These are phyloP conservation scores for Menura novaehollandiae DNA, from an alignment of 2,113 vertebrate species.

Conservation along the genomic window DNA sequence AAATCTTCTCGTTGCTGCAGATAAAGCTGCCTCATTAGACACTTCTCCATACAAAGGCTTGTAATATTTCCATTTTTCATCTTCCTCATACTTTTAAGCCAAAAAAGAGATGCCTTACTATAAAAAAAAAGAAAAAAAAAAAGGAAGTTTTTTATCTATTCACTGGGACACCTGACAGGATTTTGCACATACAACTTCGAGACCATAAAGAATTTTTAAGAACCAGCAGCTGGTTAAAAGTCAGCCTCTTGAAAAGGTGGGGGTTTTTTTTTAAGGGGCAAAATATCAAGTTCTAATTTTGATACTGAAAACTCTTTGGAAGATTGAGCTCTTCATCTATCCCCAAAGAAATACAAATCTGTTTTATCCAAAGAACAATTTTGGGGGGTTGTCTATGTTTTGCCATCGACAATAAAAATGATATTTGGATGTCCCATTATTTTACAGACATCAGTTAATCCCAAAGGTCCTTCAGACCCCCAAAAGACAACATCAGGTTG, in stretches of 20 bases:
- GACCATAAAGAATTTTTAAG: neutral
- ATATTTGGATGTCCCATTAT: neutral
- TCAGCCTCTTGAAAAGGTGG: neutral
- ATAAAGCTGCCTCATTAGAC: slow-evolving; percentile 59
- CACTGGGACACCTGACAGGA: neutral
- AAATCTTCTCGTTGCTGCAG: slow-evolving; percentile 14
- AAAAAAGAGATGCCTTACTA: neutral
- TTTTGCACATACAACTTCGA: neutral
- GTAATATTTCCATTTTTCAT: neutral
- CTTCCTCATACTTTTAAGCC: neutral
- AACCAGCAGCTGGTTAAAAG: neutral
- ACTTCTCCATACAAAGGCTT: slow-evolving; percentile 23
- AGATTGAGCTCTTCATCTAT: too few relatives aligned
- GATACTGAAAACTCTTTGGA: neutral
- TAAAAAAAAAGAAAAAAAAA: neutral
- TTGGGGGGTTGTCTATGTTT: neutral
- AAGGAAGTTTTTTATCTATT: slow-evolving; percentile 1
- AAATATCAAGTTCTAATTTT: neutral
- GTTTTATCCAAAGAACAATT: neutral
- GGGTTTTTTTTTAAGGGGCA: neutral
- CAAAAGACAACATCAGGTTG: neutral
- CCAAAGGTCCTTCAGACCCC: neutral
- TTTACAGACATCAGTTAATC: neutral
- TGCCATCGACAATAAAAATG: neutral
- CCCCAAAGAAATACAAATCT: neutral